Conservation (phyloP, 1,140 invertebrate species). For the Drosophila erecta region DNA sequence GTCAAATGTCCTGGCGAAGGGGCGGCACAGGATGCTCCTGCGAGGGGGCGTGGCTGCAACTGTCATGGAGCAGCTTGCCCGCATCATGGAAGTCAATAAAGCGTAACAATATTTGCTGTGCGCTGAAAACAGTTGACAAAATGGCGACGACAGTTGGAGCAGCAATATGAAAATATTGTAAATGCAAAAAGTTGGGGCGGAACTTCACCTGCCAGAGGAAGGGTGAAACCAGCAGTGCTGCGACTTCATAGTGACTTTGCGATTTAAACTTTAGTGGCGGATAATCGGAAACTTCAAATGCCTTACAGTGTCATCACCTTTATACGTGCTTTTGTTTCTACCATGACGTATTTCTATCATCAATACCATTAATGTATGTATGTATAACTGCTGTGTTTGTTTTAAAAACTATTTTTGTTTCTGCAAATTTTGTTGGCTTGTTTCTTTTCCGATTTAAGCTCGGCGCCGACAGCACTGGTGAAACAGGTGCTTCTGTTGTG, state of each 20-base stretch:
- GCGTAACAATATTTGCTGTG: conserved; percentile 59
- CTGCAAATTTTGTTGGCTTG: background rate
- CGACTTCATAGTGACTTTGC: background rate
- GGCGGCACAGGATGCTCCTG: conserved; percentile 6
- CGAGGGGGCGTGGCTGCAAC: conserved; percentile 40
- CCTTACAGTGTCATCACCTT: too few species aligned
- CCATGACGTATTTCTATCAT: too few species aligned
- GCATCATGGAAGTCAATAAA: conserved; percentile 51
- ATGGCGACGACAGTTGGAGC: conserved; percentile 64
- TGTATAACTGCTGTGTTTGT: background rate
- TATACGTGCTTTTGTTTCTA: too few species aligned
- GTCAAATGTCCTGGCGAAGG: conserved; percentile 52
- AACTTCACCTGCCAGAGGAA: conserved; percentile 20
- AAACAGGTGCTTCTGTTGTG: conserved; percentile 21
- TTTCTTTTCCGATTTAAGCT: background rate
- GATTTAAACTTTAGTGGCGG: too few species aligned
- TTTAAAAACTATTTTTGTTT: background rate
- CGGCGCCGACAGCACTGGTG: conserved; percentile 1
- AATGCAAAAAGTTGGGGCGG: conserved; percentile 52
- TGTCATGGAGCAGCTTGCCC: conserved; percentile 53
- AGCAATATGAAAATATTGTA: conserved; percentile 69
- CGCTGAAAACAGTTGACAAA: conserved; percentile 71
- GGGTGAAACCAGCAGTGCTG: conserved; percentile 14
- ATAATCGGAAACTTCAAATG: too few species aligned
- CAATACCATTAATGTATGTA: too few species aligned